phyloP scores from a whole-genome alignment of 2,113 vertebrate genomes.

The Lucifuga dentata region DNA sequence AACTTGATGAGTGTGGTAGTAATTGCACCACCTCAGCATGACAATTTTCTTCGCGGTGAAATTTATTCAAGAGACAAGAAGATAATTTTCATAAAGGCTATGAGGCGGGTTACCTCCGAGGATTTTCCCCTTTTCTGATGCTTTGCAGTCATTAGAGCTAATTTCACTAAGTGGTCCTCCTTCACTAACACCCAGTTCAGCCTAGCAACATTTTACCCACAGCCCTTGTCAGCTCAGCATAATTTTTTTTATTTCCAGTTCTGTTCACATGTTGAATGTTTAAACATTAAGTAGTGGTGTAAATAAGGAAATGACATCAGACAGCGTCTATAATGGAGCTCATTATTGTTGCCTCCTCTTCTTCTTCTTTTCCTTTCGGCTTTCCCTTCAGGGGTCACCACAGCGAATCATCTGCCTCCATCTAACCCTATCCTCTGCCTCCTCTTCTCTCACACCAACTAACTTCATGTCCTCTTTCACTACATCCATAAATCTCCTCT shows the following conservation, averaged over 20 bases:
- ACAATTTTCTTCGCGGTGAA: constrained; percentile 2
- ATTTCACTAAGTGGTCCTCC: constrained; percentile 5
- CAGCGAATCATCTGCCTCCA: too few species aligned
- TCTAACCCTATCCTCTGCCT: too few species aligned
- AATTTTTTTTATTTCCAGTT: constrained; percentile 40
- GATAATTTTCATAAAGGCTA: neutral
- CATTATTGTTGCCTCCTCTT: constrained; percentile 76
- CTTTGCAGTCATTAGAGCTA: constrained; percentile 10
- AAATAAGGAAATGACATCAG: constrained; percentile 67
- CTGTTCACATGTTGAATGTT: constrained; percentile 57
- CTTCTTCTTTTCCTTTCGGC: too few species aligned
- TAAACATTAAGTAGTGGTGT: constrained; percentile 44
- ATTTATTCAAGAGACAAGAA: neutral
- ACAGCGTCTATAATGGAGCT: constrained; percentile 60
- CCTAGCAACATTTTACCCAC: constrained; percentile 18
- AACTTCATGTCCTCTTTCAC: too few species aligned
- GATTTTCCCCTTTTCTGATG: constrained; percentile 2
- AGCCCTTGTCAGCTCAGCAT: constrained; percentile 18
- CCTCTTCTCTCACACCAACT: too few species aligned
- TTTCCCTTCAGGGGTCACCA: too few species aligned
- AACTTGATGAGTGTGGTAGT: constrained; percentile 6
- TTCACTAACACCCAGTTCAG: constrained; percentile 15
- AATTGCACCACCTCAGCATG: constrained; percentile 2
- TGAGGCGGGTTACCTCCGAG: neutral
- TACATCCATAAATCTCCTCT: too few species aligned